phyloP scores from a whole-genome alignment of 2,888 invertebrate genomes.

The Prenolepis imparis region DNA sequence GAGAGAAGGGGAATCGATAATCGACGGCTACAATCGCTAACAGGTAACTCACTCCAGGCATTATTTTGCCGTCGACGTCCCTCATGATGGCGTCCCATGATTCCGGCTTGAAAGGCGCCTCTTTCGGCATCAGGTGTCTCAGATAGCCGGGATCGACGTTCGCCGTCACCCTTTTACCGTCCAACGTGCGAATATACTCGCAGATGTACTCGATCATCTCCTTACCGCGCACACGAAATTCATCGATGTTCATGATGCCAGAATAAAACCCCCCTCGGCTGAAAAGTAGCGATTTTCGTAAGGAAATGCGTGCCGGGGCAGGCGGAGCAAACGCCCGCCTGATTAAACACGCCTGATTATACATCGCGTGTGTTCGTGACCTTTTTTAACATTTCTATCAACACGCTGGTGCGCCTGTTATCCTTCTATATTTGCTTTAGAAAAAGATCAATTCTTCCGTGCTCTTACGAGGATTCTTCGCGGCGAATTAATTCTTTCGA shows the following conservation, averaged over 20 bases:
- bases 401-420: conserved; percentile 18
- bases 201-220: conserved; percentile 99
- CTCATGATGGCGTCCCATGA: conserved; percentile 95
- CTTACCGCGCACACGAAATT: conserved; percentile 94
- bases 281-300: conserved; percentile 61
- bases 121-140: conserved; percentile 91
- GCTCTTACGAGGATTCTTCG: conserved; percentile 28
- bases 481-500: conserved; percentile 45
- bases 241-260: conserved; percentile 93
- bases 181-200: conserved; percentile 94
- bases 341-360: conserved; percentile 65
- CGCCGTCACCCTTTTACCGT: conserved; percentile 93
- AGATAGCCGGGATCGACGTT: conserved; percentile 97
- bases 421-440: conserved; percentile 37
- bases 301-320: conserved; percentile 35
- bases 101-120: conserved; percentile 94
- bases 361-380: conserved; percentile 56
- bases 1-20: conserved; percentile 64
- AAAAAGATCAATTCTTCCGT: conserved; percentile 36
- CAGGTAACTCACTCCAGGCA: conserved; percentile 92
- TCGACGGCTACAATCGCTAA: conserved; percentile 42
- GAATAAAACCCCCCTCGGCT: conserved; percentile 53
- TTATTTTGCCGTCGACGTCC: conserved; percentile 96
- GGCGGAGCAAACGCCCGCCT: conserved; percentile 27
- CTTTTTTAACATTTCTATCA: conserved; percentile 62